Conservation (phyloP, 2,113 vertebrate genomes). For the Rousettus leschenaultii region DNA sequence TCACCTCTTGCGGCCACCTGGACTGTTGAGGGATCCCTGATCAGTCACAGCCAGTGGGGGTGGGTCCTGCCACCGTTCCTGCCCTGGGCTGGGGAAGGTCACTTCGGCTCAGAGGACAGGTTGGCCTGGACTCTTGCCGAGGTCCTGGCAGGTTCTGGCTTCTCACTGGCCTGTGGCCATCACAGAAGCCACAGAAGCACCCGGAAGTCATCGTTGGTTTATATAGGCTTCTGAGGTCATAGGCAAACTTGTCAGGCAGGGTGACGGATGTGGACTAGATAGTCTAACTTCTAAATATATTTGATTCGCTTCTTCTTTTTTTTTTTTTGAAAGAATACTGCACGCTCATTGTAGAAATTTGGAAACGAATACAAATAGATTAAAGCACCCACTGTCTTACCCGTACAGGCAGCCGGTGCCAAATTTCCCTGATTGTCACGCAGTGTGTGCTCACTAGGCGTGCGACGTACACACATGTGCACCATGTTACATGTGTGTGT, state of each 20-base stretch:
- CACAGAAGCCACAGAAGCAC: not conserved
- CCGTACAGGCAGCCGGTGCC: not conserved
- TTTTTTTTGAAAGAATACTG: not conserved
- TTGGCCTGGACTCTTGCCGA: not conserved
- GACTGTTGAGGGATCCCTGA: not conserved
- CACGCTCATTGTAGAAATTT: not conserved
- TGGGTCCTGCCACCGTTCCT: not conserved
- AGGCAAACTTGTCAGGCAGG: not conserved
- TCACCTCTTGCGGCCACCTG: not conserved
- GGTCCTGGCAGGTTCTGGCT: not conserved
- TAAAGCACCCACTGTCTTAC: not conserved
- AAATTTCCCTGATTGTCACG: not conserved
- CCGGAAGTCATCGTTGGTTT: not conserved
- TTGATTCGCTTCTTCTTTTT: not conserved
- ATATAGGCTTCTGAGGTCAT: not conserved
- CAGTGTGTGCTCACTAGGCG: fast-evolving
- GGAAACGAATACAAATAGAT: not conserved
- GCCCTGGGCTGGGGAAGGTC: not conserved
- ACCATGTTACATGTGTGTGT: too few species aligned
- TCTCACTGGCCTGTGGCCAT: fast-evolving
- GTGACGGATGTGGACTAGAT: not conserved
- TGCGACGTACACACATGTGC: fast-evolving
- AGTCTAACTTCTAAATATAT: not conserved
- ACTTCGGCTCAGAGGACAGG: not conserved
- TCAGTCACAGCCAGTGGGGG: not conserved